These are phyloP conservation scores for Oryzias curvinotus DNA, from an alignment of 2,113 vertebrate species.

Conservation along the genomic window DNA sequence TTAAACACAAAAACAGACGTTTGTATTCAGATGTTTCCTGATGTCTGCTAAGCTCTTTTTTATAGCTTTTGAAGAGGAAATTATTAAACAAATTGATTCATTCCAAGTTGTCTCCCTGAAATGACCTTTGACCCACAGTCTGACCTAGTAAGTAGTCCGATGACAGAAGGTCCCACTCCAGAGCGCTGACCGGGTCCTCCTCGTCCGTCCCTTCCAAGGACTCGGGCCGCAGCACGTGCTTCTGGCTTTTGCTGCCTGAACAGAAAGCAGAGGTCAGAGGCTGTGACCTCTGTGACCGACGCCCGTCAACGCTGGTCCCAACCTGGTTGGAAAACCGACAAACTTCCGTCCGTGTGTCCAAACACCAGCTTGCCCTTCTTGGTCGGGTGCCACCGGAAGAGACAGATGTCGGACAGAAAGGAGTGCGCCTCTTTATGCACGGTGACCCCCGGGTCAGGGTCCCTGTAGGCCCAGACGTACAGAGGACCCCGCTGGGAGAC, in stretches of 20 bases:
- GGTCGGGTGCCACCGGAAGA: conserved; percentile 92
- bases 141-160: conserved; percentile 88
- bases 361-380: conserved; percentile 93
- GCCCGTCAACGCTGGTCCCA: not conserved
- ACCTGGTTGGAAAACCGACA: conserved; percentile 96
- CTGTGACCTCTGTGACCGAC: too few species aligned
- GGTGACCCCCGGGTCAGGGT: conserved; percentile 82
- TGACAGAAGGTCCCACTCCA: conserved; percentile 97
- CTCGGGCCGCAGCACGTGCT: conserved; percentile 92
- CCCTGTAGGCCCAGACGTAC: conserved; percentile 89
- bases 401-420: conserved; percentile 91
- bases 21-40: too few species aligned
- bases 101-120: not conserved
- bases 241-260: conserved; percentile 89
- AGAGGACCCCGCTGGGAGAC: conserved; percentile 90
- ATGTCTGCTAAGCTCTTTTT: too few species aligned
- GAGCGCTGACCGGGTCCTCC: conserved; percentile 90
- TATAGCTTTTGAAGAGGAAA: too few species aligned
- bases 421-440: conserved; percentile 93
- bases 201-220: conserved; percentile 93
- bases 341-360: conserved; percentile 93
- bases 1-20: too few species aligned
- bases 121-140: too few species aligned
- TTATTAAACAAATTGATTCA: too few species aligned
- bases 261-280: conserved; percentile 4